Conservation (phyloP, 2,888 invertebrate species). For the Philonicus albiceps region DNA sequence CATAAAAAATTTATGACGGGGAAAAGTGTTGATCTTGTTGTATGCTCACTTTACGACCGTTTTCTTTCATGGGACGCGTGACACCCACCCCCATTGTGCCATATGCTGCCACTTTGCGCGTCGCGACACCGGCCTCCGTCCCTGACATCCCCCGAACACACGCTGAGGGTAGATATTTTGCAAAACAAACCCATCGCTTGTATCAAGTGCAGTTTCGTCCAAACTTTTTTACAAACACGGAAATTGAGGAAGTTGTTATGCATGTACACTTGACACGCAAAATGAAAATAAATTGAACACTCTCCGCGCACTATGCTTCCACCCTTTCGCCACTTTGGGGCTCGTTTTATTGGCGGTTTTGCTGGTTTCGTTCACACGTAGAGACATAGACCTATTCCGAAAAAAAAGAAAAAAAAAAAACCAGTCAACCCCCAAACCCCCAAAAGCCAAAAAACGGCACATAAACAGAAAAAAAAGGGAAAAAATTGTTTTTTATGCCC, state of each 20-base stretch:
- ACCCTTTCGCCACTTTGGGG: not conserved
- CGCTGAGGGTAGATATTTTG: not conserved
- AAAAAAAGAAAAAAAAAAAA: not conserved
- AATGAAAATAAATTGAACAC: slow-evolving; percentile 31
- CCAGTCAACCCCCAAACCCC: not conserved
- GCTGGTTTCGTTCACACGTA: not conserved
- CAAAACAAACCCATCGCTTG: not conserved
- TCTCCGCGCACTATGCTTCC: not conserved
- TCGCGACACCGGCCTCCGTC: not conserved
- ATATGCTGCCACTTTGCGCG: not conserved
- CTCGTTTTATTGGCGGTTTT: not conserved
- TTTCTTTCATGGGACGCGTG: not conserved
- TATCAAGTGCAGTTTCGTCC: not conserved
- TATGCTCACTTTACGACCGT: not conserved
- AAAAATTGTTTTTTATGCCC: not conserved
- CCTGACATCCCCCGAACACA: not conserved
- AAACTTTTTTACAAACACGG: slow-evolving; percentile 6
- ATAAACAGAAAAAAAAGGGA: not conserved
- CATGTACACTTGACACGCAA: slow-evolving; percentile 27
- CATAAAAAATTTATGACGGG: slow-evolving; percentile 32
- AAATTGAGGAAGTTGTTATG: slow-evolving; percentile 10
- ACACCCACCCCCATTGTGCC: not conserved
- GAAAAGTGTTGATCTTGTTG: not conserved
- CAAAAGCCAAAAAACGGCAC: not conserved
- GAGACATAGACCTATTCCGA: not conserved